phyloP scores from a whole-genome alignment of 2,113 vertebrate species.

The Romanogobio albipinnatus region DNA sequence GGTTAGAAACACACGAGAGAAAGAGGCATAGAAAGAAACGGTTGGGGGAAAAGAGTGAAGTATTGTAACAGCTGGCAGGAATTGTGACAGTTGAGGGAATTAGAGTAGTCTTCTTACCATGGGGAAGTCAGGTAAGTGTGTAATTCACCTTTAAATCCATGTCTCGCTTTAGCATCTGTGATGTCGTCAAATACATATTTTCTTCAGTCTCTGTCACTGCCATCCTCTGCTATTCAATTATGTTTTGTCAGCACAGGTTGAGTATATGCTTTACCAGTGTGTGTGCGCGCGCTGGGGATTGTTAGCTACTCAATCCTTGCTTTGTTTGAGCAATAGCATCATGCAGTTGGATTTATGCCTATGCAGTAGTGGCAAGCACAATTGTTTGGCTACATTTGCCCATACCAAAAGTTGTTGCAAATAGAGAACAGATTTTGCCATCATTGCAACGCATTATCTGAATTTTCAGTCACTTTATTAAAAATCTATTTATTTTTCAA shows the following conservation, averaged over 20 bases:
- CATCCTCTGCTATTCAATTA: not conserved
- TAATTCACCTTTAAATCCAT: not conserved
- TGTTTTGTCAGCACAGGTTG: not conserved
- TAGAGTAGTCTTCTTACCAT: slow-evolving; percentile 61
- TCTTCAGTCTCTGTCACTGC: not conserved
- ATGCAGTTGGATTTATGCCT: slow-evolving; percentile 52
- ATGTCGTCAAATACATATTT: not conserved
- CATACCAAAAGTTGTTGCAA: slow-evolving; percentile 17
- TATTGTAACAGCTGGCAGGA: slow-evolving; percentile 16
- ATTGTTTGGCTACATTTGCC: slow-evolving; percentile 6
- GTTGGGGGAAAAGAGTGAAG: not conserved
- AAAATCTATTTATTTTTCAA: not conserved
- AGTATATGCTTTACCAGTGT: slow-evolving; percentile 23
- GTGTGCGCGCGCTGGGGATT: slow-evolving; percentile 43
- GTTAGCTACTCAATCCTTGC: slow-evolving; percentile 61
- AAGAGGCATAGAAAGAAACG: slow-evolving; percentile 23
- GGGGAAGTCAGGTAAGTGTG: slow-evolving; percentile 78
- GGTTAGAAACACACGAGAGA: not conserved
- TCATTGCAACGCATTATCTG: too few species aligned
- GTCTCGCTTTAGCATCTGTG: not conserved
- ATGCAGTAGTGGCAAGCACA: slow-evolving; percentile 63
- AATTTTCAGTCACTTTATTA: not conserved
- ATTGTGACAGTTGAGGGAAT: slow-evolving; percentile 20
- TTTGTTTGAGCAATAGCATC: slow-evolving; percentile 64
- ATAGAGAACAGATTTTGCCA: not conserved